A percentile compares a stretch with the other conserved stretches of the same genome.
Conservation (phyloP, 2,113 vertebrate species). For the Anarrhichthys ocellatus region DNA sequence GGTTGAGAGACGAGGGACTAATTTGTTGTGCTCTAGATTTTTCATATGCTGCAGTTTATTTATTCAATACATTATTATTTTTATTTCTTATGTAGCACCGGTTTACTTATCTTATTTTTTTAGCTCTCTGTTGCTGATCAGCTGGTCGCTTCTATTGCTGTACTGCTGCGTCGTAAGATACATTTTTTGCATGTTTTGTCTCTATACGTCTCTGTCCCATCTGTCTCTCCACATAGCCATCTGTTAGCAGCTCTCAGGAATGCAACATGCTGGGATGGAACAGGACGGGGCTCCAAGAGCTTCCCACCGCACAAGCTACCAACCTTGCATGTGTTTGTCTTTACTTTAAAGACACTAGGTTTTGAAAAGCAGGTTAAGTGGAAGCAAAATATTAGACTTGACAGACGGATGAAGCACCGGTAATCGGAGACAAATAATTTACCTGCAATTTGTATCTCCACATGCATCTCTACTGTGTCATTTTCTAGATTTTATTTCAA, state of each 20-base stretch:
- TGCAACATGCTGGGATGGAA: constrained; percentile 69
- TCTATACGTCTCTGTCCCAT: constrained; percentile 66
- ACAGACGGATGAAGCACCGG: neutral
- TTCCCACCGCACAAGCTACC: constrained; percentile 54
- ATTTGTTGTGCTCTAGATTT: constrained; percentile 7
- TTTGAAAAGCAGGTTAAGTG: neutral
- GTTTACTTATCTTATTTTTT: neutral
- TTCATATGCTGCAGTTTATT: neutral
- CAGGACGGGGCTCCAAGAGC: constrained; percentile 57
- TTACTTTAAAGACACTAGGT: constrained; percentile 6
- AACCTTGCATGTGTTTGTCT: constrained; percentile 29
- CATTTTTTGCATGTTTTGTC: constrained; percentile 35
- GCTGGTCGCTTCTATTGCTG: neutral
- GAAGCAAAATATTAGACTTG: neutral
- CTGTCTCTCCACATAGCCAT: constrained; percentile 74
- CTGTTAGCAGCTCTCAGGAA: constrained; percentile 72
- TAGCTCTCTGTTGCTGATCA: constrained; percentile 2
- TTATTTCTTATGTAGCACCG: neutral
- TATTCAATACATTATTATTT: neutral
- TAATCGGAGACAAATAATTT: neutral
- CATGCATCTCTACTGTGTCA: neutral
- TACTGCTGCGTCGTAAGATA: constrained; percentile 25
- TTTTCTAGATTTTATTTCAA: neutral
- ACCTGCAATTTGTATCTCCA: neutral
- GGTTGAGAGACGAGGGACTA: neutral